Evolutionary conservation across 2,888 invertebrate species (phyloP).

Genomic region (Athalia circularis): DNA sequence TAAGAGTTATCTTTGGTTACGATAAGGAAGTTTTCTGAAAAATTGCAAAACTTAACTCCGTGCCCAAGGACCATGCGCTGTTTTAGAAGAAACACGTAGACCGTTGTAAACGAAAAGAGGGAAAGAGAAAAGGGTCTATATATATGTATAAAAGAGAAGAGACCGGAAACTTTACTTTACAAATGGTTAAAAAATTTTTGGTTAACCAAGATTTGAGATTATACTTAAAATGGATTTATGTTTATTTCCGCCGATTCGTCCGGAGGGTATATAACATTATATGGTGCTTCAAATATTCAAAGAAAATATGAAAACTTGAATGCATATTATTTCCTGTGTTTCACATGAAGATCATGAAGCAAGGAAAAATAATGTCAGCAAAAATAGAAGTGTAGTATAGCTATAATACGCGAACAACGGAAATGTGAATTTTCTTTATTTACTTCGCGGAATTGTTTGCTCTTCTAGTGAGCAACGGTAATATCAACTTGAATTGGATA

Average conservation of each 20-base stretch:
- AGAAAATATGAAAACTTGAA: too few relatives aligned
- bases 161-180: constrained; percentile 22
- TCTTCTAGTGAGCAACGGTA: not conserved
- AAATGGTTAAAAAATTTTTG: constrained; percentile 29
- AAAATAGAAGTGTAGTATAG: not conserved
- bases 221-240: not conserved
- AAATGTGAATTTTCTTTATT: not conserved
- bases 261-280: too few relatives aligned
- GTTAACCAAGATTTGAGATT: constrained; percentile 12
- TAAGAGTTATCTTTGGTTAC: constrained; percentile 30
- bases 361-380: not conserved
- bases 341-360: not conserved
- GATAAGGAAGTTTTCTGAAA: constrained; percentile 53
- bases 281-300: too few relatives aligned
- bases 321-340: too few relatives aligned
- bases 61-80: constrained; percentile 45
- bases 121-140: not conserved
- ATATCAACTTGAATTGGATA: not conserved
- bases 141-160: not conserved
- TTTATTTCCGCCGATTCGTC: too few relatives aligned
- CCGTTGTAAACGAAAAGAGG: not conserved
- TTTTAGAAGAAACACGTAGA: constrained; percentile 33
- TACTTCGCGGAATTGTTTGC: constrained; percentile 2
- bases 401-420: too few relatives aligned
- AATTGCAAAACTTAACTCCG: constrained; percentile 48